Base-by-base conservation (phyloP, 2,888 invertebrate species). In the Eupithecia dodoneata region DNA sequence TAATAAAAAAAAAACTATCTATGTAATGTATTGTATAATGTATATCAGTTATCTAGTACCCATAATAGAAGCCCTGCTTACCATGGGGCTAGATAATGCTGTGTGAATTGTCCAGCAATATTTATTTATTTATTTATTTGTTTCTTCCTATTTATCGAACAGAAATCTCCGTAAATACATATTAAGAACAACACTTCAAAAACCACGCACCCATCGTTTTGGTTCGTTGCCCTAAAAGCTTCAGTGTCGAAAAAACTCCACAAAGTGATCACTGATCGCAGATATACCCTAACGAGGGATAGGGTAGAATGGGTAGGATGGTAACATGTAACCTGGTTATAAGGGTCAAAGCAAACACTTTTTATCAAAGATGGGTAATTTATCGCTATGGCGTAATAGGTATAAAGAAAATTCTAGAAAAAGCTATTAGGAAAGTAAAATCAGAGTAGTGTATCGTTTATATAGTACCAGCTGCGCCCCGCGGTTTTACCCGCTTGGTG, bases 221-320 rank as follows among this genome's bases (percentile, higher is more conserved):
- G 65, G 72, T 77, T 77, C 63, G 77, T 65, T 72, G 69, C 42
- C 47, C 44, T 74, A 74, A 74, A 74, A 74, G 74, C 76, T 66
- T 4, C 42, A 70, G 15, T 59, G 71, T 47, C 59, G 59, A 49
- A 63, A 71, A 71, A 74, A 74, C 49, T 71, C 66, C 52, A 42
- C 66, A 74, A 71, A 52, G 66, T 74, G 42, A 76, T 73, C n/a
- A 41, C 15, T 74, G 47, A 76, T 73, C n/a, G 47, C 5, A 45
- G 69, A 41, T 65, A 42, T 13, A 59, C 70, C 65, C 45, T 75
- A 73, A 78, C 75, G 75, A 75, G 74, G 59, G 74, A 44, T 67
- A 42, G 67, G 30, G 67, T 59, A 63, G 30, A 63, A 63, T 30
- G 63, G 66, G 52, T 9, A 18, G 3, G 9, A 30, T 70, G 47